phyloP scores from a whole-genome alignment of 2,113 vertebrate genomes.

The Crotalus tigris region DNA sequence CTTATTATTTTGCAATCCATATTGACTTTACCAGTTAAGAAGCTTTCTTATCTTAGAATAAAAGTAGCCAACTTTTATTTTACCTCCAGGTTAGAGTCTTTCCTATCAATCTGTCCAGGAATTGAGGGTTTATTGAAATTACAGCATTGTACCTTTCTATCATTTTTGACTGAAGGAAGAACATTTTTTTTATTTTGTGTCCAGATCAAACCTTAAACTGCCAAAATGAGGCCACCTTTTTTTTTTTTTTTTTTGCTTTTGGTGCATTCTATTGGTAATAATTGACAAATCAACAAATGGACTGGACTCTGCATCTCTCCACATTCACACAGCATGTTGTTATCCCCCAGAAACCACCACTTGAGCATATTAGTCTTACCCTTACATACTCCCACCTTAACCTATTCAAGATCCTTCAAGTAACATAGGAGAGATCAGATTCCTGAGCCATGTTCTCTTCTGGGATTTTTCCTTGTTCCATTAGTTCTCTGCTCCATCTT shows the following conservation, averaged over 20 bases:
- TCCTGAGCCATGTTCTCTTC: background rate
- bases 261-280: background rate
- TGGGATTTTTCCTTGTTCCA: background rate
- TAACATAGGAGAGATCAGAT: background rate
- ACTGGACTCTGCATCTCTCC: background rate
- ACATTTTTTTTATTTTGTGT: too few species aligned
- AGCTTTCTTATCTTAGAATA: background rate
- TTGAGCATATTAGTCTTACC: background rate
- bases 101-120: background rate
- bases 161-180: background rate
- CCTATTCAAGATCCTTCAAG: background rate
- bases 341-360: background rate
- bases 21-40: background rate
- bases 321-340: background rate
- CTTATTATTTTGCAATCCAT: background rate
- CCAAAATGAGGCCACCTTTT: background rate
- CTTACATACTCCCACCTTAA: background rate
- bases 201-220: background rate
- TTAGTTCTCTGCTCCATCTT: background rate
- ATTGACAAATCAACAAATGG: background rate
- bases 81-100: background rate
- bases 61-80: background rate
- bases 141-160: background rate
- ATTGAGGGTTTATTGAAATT: background rate
- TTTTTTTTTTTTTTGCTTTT: background rate